Base-by-base conservation (phyloP, 2,797 vertebrate genomes). In the Erpetoichthys calabaricus region DNA sequence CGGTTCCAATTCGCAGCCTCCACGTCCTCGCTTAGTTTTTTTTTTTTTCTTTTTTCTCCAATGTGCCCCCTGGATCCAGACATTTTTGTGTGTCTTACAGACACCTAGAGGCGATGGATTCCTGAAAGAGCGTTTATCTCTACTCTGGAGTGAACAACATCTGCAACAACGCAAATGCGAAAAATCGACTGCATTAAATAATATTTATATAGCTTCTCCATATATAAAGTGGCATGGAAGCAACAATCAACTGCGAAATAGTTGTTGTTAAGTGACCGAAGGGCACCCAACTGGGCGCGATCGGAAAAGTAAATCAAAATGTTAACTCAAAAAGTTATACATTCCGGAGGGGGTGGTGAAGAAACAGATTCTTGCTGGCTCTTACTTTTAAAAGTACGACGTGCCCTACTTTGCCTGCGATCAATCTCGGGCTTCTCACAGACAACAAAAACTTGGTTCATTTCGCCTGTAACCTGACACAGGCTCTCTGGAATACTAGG, bases 401-500 rank as follows among this genome's bases (percentile, higher is more conserved):
- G 9, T 51, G 9, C n/a, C 50, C 50, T 9, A 51, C 5, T 9
- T 51, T 25, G 41, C 6, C 25, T 25, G 25, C 25, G 25, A 8
- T 42, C 5, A 8, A 57, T 45, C 9, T 67, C 63, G 65, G 69
- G 75, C 71, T 72, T 73, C 58, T 62, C 71, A 70, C 73, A 76
- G n/a, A 45, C 51, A 75, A 80, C 75, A 81, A 73, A 77, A 73
- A 79, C 77, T 74, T 79, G 72, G 78, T 73, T 75, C 71, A 73
- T 82, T 74, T 71, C 68, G 62, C 65, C 51, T 59, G 60, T 53
- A 54, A 51, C 55, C 51, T 55, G 58, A 53, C 55, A 63, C 76
- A 84, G 81, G 64, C 84, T 87, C 73, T 76, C 75, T 75, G 78
- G 78, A 89, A 85, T 86, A 77, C 86, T 81, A 86, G 87, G 87